Conservation (phyloP, 2,113 vertebrate species). For the Rhea pennata region DNA sequence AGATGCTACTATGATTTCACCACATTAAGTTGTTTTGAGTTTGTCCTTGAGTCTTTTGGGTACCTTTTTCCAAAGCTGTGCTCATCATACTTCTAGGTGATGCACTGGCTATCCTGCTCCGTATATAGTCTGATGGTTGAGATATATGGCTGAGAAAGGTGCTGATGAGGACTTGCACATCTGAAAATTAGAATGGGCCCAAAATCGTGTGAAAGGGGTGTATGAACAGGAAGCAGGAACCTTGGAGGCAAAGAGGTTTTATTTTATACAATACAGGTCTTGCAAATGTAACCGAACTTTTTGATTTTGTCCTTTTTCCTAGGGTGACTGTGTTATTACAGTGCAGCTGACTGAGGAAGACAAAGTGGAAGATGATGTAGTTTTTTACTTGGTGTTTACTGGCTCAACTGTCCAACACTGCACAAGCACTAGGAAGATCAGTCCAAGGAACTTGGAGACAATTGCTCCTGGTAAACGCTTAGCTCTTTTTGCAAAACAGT, state of each 20-base stretch:
- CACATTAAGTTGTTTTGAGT: neutral
- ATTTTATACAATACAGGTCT: neutral
- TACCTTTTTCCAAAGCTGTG: neutral
- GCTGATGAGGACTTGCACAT: neutral
- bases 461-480: conserved; percentile 88
- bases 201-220: fast-evolving
- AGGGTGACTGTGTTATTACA: conserved; percentile 92
- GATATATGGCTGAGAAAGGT: neutral
- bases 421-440: conserved; percentile 87
- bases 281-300: neutral
- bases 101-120: neutral
- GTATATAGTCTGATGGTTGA: neutral
- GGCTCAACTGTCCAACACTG: conserved; percentile 91
- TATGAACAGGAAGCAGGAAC: neutral
- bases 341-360: conserved; percentile 87
- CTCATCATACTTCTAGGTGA: neutral
- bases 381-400: conserved; percentile 92
- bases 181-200: neutral
- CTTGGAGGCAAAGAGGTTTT: neutral
- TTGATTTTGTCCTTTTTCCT: neutral
- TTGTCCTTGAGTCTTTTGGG: neutral
- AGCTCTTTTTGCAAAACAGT: neutral
- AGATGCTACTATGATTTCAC: neutral
- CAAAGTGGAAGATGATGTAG: conserved; percentile 83
- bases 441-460: conserved; percentile 87